Evolutionary conservation across 2,888 invertebrate species (phyloP).

Genomic region (Anthophora plumipes): DNA sequence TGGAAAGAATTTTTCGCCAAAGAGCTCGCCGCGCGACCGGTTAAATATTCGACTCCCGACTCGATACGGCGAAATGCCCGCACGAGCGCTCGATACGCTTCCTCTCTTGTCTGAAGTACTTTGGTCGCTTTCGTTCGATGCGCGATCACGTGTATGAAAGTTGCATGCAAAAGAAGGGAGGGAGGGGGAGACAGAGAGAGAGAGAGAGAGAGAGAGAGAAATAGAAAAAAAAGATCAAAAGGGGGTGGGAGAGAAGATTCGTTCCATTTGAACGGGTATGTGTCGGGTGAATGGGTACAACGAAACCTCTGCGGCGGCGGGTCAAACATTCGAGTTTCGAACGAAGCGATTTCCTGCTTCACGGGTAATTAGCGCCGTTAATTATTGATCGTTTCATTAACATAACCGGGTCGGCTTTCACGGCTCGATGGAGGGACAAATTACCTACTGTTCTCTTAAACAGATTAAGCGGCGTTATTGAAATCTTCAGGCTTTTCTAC

Average conservation of each 20-base stretch:
- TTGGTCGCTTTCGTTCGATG: slow-evolving; percentile 14
- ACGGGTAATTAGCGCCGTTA: slow-evolving; percentile 48
- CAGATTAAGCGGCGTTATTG: slow-evolving; percentile 40
- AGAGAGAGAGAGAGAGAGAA: background rate
- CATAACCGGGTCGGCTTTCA: slow-evolving; percentile 31
- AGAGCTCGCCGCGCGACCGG: background rate
- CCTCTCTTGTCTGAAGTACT: slow-evolving; percentile 23
- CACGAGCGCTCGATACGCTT: slow-evolving; percentile 13
- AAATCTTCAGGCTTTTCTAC: slow-evolving; percentile 25
- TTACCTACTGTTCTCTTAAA: slow-evolving; percentile 29
- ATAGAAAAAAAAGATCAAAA: background rate
- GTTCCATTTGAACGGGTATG: background rate
- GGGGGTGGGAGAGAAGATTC: background rate
- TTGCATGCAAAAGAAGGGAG: too few species aligned
- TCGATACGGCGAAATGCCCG: slow-evolving; percentile 7
- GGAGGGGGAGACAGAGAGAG: background rate
- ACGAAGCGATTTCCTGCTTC: slow-evolving; percentile 11
- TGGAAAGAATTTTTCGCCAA: background rate
- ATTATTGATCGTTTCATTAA: slow-evolving; percentile 60
- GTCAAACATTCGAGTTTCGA: slow-evolving; percentile 21
- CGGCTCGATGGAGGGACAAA: slow-evolving; percentile 25
- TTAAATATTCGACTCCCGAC: slow-evolving; percentile 10
- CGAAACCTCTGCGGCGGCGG: background rate
- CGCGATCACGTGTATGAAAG: slow-evolving; percentile 2
- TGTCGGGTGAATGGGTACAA: background rate